Percentiles rank a stretch among this genome's conserved stretches.
Evolutionary conservation across 2,888 invertebrate species (phyloP).

Genomic region (Linyphia triangularis): DNA sequence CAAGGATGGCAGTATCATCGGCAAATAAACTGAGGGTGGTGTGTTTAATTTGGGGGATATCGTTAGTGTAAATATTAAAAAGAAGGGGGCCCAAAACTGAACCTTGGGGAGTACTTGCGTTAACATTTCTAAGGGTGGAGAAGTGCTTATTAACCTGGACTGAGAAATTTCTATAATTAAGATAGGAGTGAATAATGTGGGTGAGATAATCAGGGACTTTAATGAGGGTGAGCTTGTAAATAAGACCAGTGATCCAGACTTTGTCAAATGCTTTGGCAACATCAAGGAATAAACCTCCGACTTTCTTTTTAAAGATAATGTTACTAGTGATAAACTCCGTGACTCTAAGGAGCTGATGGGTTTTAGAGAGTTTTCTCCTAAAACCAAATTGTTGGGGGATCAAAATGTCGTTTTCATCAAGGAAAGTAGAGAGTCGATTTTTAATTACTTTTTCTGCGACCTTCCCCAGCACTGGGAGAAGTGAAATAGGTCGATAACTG

Average conservation of each 20-base stretch:
- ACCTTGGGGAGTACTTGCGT: neutral
- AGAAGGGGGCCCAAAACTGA: neutral
- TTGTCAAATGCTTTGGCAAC: neutral
- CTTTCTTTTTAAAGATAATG: neutral
- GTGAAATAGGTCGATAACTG: neutral
- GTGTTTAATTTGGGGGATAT: neutral
- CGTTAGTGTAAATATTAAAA: neutral
- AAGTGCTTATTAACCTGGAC: neutral
- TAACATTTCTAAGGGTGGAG: neutral
- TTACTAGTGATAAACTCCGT: neutral
- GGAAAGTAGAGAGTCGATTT: neutral
- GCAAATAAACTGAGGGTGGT: neutral
- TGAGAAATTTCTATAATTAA: neutral
- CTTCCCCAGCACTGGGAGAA: neutral
- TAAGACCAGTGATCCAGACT: neutral
- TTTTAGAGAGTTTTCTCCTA: neutral
- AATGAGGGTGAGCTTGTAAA: neutral
- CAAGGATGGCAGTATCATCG: neutral
- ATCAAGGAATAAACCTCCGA: neutral
- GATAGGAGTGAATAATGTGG: neutral
- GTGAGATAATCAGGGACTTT: neutral
- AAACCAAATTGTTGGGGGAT: constrained; percentile 1
- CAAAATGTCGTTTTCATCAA: neutral
- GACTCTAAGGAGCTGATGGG: neutral
- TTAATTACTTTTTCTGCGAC: neutral